These are phyloP conservation scores for Lepidothrix coronata DNA, from an alignment of 2,113 vertebrate genomes.

Conservation along the genomic window DNA sequence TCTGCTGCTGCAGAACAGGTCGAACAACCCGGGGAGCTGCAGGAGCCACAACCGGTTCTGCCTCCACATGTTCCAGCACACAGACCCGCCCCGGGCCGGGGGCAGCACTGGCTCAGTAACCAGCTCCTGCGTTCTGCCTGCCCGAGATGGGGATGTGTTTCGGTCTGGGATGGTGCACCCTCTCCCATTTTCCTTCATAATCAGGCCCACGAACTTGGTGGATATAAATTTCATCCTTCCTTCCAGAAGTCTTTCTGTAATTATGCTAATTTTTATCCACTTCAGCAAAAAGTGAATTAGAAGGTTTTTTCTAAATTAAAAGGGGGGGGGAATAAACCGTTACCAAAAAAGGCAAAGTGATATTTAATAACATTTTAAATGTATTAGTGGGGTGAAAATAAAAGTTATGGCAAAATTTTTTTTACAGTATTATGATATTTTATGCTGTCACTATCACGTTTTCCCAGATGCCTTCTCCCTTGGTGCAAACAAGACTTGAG, in stretches of 20 bases:
- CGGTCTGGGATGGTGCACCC: not conserved
- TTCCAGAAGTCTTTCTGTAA: not conserved
- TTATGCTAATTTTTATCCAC: not conserved
- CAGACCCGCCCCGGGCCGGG: not conserved
- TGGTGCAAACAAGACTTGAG: not conserved
- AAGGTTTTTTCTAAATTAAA: not conserved
- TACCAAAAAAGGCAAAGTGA: not conserved
- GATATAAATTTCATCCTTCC: not conserved
- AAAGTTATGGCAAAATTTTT: not conserved
- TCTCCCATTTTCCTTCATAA: not conserved
- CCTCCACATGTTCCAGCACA: not conserved
- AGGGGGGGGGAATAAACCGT: not conserved
- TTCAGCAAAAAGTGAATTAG: not conserved
- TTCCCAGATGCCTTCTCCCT: not conserved
- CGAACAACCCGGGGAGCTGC: not conserved
- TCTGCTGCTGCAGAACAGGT: slow-evolving; percentile 33
- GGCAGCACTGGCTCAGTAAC: not conserved
- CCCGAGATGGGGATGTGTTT: fast-evolving
- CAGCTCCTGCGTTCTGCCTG: not conserved
- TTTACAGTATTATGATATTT: not conserved
- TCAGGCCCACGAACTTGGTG: not conserved
- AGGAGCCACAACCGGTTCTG: slow-evolving; percentile 11
- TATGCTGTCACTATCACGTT: not conserved
- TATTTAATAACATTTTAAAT: not conserved
- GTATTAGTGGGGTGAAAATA: not conserved